phyloP scores from a whole-genome alignment of 1,140 invertebrate genomes.

The Neodiprion lecontei region DNA sequence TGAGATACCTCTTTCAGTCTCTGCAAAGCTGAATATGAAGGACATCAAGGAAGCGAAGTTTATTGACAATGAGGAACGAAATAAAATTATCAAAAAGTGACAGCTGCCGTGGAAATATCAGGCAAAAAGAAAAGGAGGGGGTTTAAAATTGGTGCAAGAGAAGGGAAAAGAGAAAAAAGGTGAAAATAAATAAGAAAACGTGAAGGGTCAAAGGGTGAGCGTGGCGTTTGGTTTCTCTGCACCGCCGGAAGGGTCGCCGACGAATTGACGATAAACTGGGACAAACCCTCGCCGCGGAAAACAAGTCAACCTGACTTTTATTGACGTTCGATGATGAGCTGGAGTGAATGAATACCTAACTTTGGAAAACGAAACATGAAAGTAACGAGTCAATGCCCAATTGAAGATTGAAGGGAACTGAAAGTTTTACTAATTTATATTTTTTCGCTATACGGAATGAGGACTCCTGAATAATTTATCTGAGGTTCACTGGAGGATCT shows the following conservation, averaged over 20 bases:
- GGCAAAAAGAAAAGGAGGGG: background rate
- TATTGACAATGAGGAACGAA: too few species aligned
- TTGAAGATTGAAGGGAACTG: too few species aligned
- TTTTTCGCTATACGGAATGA: too few species aligned
- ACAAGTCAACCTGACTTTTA: background rate
- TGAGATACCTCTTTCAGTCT: too few species aligned
- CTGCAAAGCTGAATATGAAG: too few species aligned
- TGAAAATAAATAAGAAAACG: background rate
- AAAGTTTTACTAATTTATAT: too few species aligned
- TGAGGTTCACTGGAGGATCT: too few species aligned
- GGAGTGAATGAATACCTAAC: background rate
- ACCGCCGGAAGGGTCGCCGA: background rate
- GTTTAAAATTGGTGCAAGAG: background rate
- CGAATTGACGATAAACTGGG: background rate
- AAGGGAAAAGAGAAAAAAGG: conserved; percentile 12
- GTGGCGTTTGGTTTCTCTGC: conserved; percentile 4
- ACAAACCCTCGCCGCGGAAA: background rate
- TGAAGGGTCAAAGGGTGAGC: background rate
- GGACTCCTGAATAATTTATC: too few species aligned
- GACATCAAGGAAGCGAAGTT: too few species aligned
- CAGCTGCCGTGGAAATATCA: too few species aligned
- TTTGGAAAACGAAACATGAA: background rate
- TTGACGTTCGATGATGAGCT: background rate
- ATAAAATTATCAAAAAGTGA: too few species aligned
- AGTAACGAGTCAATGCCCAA: too few species aligned